These are phyloP conservation scores for Acanthiza pusilla DNA, from an alignment of 2,797 vertebrate species.

Conservation along the genomic window DNA sequence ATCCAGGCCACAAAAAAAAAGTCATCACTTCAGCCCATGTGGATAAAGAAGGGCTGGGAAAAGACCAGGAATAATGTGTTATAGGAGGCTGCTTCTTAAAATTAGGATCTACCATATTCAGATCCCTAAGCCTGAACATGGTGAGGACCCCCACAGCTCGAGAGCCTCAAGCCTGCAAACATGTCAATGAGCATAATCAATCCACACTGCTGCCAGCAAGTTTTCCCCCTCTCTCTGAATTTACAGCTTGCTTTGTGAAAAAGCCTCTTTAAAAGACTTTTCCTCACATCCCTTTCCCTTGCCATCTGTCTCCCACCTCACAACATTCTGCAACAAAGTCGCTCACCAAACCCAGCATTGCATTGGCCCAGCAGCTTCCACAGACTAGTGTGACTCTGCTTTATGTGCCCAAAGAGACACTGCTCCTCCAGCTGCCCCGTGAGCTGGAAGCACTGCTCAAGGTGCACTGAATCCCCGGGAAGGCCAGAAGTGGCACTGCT, in stretches of 20 bases:
- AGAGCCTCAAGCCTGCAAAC: neutral
- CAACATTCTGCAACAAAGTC: neutral
- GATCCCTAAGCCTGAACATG: neutral
- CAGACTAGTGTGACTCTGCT: neutral
- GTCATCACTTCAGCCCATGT: neutral
- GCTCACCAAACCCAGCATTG: rapidly evolving
- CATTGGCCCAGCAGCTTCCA: neutral
- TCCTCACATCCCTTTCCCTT: neutral
- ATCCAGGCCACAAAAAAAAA: neutral
- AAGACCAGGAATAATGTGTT: neutral
- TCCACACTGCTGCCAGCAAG: neutral
- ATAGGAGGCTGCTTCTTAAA: neutral
- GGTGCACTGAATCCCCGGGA: neutral
- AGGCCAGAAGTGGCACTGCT: neutral
- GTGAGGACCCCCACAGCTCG: neutral
- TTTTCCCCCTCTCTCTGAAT: neutral
- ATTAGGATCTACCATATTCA: neutral
- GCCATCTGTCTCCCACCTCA: neutral
- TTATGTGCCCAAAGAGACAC: neutral
- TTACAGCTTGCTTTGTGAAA: neutral
- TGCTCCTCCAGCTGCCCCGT: neutral
- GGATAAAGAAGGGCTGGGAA: neutral
- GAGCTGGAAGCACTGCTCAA: neutral
- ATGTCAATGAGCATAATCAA: neutral
- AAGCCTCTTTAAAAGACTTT: neutral